A percentile compares a stretch with the other conserved stretches of the same genome.
Conservation (phyloP, 2,797 vertebrate genomes). For the Threskiornis aethiopicus region DNA sequence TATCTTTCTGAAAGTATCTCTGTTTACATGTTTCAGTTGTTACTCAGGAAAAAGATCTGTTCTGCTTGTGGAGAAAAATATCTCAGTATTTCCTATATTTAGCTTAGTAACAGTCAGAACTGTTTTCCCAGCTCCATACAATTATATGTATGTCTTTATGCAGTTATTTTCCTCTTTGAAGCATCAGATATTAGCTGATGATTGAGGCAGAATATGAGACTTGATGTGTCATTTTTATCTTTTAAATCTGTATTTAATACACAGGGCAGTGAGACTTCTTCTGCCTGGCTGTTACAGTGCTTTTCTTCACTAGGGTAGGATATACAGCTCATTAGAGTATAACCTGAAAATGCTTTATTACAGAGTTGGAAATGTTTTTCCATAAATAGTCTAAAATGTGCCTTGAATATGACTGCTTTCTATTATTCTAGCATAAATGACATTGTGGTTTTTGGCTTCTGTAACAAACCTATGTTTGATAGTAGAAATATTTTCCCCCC, state of each 20-base stretch:
- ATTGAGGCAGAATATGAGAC: background rate
- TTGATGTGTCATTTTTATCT: background rate
- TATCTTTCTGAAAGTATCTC: background rate
- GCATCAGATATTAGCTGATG: background rate
- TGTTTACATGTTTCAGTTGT: background rate
- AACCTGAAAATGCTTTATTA: background rate
- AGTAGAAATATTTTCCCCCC: background rate
- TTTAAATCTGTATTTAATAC: background rate
- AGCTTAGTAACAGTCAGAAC: background rate
- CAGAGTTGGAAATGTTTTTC: background rate
- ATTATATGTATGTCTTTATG: background rate
- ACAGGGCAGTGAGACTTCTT: background rate
- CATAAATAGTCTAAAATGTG: background rate
- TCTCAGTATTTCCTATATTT: background rate
- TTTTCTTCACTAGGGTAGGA: background rate
- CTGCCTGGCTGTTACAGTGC: background rate
- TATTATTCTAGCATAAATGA: background rate
- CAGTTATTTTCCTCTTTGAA: background rate
- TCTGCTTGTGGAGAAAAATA: background rate
- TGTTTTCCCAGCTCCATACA: background rate
- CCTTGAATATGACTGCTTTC: background rate
- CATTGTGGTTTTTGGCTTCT: background rate
- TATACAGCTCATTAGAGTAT: background rate
- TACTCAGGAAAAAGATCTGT: background rate
- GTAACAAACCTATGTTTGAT: background rate